phyloP scores from a whole-genome alignment of 92 coral and sea anemone species.

The Palythoa grandiflora region DNA sequence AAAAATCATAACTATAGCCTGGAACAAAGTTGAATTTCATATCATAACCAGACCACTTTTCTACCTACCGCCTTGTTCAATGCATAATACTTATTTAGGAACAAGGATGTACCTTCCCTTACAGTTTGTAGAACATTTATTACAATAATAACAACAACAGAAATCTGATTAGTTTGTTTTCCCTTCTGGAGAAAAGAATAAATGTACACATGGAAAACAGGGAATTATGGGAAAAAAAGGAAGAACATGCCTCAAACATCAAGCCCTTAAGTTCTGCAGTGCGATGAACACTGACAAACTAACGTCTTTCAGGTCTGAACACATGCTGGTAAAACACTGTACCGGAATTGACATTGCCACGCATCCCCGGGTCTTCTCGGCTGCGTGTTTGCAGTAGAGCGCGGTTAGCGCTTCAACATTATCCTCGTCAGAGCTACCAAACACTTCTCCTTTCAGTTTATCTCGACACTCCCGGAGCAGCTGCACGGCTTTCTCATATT shows the following conservation, averaged over 20 bases:
- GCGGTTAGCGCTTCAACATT: slow-evolving; percentile 79
- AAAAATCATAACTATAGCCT: too few relatives aligned
- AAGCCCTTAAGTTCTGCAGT: slow-evolving; percentile 64
- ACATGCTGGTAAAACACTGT: slow-evolving; percentile 75
- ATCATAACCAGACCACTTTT: too few relatives aligned
- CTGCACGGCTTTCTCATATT: slow-evolving; percentile 81
- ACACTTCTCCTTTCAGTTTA: slow-evolving; percentile 69
- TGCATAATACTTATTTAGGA: too few relatives aligned
- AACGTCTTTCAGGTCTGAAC: slow-evolving; percentile 90
- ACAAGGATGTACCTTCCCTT: too few relatives aligned
- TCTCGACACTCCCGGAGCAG: slow-evolving; percentile 80
- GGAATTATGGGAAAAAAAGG: too few relatives aligned
- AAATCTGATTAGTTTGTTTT: too few relatives aligned
- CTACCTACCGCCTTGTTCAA: too few relatives aligned
- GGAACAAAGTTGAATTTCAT: too few relatives aligned
- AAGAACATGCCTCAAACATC: background rate
- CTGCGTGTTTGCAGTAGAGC: slow-evolving; percentile 80
- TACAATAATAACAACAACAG: too few relatives aligned
- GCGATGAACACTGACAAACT: slow-evolving; percentile 85
- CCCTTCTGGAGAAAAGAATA: too few relatives aligned
- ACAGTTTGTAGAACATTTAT: too few relatives aligned
- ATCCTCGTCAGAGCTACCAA: slow-evolving; percentile 86
- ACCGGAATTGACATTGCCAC: slow-evolving; percentile 89
- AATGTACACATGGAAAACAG: too few relatives aligned
- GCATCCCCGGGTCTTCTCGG: slow-evolving; percentile 83